Evolutionary conservation across 2,888 invertebrate species (phyloP), one percentile per base, ranked within the genome.

Genomic region (Calliphora vomitoria): DNA sequence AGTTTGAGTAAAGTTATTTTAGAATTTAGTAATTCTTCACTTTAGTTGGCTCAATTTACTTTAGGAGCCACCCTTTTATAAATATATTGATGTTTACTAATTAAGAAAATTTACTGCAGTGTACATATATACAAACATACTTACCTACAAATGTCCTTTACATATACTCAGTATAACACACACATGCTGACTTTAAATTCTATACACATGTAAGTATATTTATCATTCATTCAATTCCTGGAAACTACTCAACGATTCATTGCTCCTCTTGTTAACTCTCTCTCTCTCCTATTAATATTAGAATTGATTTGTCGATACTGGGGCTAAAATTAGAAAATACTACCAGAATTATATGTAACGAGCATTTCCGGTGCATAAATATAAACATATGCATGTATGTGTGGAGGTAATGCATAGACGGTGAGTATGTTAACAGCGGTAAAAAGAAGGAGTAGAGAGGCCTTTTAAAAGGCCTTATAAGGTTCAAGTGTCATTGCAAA

Each of bases 231-330:
- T 62, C 44, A 35, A 11, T 44, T 62, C 31, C 18, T 55, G 35
- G 15, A 18, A 82, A 60, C 53, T 69, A 53, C 76, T 76, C 69
- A 71, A 76, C 62, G 69, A 53, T 75, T 60, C 35, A 69, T 60
- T 76, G 82, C 75, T 55, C 41, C 20, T 78, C 35, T 31, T 78
- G 41, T 68, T 68, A 76, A 64, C 74, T 72, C 79, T 80, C 38
- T 74, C 13, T 60, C 35, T 68, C 13, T 75, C 31, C 38, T 87
- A 85, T 85, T 87, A 85, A 87, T 87, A 79, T 87, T 64, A 53
- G 69, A 76, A 25, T 53, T 85, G 82, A 85, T 85, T 74, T 87
- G 78, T 69, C 69, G 85, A 87, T 79, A 69, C 58, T 85, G 69
- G 53, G 68, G 44, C 74, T 55, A 20, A 72, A 78, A 82, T 60